A percentile compares a stretch with the other conserved stretches of the same genome.
phyloP scores from a whole-genome alignment of 2,888 invertebrate genomes.

The Amphipyra tragopoginis region DNA sequence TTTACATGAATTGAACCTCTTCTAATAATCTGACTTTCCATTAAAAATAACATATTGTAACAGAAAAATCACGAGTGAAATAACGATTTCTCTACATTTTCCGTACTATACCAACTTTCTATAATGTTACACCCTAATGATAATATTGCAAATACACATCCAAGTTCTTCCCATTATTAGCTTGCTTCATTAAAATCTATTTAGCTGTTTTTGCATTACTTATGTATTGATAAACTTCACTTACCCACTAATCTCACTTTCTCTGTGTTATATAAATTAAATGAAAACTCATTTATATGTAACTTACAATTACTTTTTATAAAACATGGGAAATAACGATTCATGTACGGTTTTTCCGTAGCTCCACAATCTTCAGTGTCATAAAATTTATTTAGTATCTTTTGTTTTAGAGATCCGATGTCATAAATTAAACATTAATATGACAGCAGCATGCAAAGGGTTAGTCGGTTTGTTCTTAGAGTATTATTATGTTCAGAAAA shows the following conservation, averaged over 20 bases:
- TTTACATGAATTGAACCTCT: too few species aligned
- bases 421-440: slow-evolving; percentile 30
- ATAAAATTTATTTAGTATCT: slow-evolving; percentile 29
- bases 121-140: slow-evolving; percentile 42
- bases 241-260: slow-evolving; percentile 47
- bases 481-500: too few species aligned
- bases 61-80: slow-evolving; percentile 4
- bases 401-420: slow-evolving; percentile 27
- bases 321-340: slow-evolving; percentile 27
- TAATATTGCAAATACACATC: slow-evolving; percentile 47
- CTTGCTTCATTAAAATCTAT: slow-evolving; percentile 60
- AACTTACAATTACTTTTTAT: slow-evolving; percentile 36
- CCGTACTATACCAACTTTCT: slow-evolving; percentile 43
- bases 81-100: slow-evolving; percentile 31
- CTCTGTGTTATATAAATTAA: slow-evolving; percentile 45
- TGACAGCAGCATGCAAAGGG: slow-evolving; percentile 29
- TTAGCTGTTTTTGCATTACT: slow-evolving; percentile 61
- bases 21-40: background rate
- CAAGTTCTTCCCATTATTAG: slow-evolving; percentile 52
- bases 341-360: slow-evolving; percentile 18
- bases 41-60: background rate
- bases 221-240: slow-evolving; percentile 45
- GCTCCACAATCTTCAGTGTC: slow-evolving; percentile 4
- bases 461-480: slow-evolving; percentile 1
- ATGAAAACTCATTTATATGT: slow-evolving; percentile 43